These are phyloP conservation scores for Rotaria magnacalcarata DNA, from an alignment of 2,888 invertebrate species.

Conservation along the genomic window DNA sequence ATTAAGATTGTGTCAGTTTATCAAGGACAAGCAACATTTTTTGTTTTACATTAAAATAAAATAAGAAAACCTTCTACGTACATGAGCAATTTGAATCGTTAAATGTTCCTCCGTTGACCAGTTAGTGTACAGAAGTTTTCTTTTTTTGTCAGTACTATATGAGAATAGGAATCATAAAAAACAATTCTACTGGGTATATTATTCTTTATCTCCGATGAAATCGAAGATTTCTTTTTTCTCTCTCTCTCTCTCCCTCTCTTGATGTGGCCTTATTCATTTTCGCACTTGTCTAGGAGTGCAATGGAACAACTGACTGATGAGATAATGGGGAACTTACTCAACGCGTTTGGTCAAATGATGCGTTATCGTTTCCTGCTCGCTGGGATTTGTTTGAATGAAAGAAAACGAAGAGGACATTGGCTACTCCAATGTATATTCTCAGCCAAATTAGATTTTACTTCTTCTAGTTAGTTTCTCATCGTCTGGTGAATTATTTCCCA, in stretches of 20 bases:
- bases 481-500: neutral
- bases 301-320: constrained; percentile 11
- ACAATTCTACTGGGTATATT: neutral
- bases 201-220: neutral
- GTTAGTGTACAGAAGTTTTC: neutral
- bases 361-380: neutral
- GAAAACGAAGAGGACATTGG: neutral
- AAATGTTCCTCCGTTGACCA: neutral
- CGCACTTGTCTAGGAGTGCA: neutral
- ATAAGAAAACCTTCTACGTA: neutral
- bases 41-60: neutral
- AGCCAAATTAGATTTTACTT: neutral
- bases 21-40: neutral
- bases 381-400: neutral
- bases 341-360: constrained; percentile 13
- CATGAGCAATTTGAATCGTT: neutral
- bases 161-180: neutral
- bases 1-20: neutral
- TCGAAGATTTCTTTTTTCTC: neutral
- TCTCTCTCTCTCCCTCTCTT: neutral
- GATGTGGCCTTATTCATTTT: neutral
- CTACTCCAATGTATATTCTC: neutral
- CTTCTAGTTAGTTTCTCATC: neutral
- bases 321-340: neutral
- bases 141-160: neutral